A percentile compares a stretch with the other conserved stretches of the same genome.
phyloP scores from a whole-genome alignment of 2,113 vertebrate species.

The Triplophysa dalaica region DNA sequence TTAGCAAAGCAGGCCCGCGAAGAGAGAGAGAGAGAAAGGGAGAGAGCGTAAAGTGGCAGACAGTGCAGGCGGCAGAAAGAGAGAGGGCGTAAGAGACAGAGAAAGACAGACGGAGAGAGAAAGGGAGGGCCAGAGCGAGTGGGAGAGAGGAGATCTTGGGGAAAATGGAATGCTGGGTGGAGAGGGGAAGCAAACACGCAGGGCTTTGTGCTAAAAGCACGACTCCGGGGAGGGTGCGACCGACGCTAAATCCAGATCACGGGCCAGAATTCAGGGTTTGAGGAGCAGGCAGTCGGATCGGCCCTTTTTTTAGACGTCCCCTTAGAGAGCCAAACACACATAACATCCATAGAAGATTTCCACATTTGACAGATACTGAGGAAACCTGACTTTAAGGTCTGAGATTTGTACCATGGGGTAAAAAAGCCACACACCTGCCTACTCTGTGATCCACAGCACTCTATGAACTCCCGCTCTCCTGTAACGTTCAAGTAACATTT shows the following conservation, averaged over 20 bases:
- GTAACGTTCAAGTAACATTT: no score
- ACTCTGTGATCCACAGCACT: no score
- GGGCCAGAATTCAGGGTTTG: constrained; percentile 62
- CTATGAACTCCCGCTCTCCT: no score
- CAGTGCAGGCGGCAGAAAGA: constrained; percentile 48
- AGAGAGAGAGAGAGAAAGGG: constrained; percentile 19
- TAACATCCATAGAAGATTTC: constrained; percentile 47
- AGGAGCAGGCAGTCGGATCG: constrained; percentile 59
- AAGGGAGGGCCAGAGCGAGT: constrained; percentile 24
- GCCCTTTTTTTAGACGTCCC: constrained; percentile 49
- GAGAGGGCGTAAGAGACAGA: constrained; percentile 36
- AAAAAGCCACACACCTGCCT: no score
- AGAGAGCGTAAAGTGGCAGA: constrained; percentile 41
- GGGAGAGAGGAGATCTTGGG: constrained; percentile 69
- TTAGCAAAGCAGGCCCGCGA: constrained; percentile 66
- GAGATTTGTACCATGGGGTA: no score
- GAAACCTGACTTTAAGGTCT: not conserved
- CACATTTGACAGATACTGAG: not conserved
- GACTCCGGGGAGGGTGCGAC: constrained; percentile 74
- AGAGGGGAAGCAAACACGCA: constrained; percentile 82
- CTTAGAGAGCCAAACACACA: constrained; percentile 43
- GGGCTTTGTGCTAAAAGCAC: constrained; percentile 82
- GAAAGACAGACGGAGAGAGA: constrained; percentile 42
- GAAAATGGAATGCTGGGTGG: constrained; percentile 87
- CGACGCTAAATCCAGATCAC: constrained; percentile 70